Evolutionary conservation across 2,888 invertebrate genomes (phyloP).

Genomic region (Argyra leucocephala): DNA sequence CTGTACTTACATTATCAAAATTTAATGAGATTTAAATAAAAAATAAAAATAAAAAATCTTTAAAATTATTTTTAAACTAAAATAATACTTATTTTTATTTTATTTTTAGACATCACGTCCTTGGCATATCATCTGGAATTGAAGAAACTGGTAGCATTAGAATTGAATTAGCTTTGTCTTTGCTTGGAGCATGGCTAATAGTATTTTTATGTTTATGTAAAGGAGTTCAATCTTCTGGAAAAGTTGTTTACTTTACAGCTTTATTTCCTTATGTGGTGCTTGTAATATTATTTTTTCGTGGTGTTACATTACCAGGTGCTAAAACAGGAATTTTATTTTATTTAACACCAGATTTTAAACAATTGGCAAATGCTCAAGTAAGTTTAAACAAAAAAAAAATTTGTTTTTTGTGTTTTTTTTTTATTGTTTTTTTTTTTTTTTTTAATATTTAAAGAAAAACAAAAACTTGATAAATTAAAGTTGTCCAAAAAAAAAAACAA

Average conservation of each 20-base stretch:
- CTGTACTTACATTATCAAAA: too few relatives aligned
- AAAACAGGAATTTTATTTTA: conserved; percentile 68
- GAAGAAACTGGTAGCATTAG: conserved; percentile 59
- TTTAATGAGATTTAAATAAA: too few relatives aligned
- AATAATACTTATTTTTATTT: too few relatives aligned
- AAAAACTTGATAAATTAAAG: background rate
- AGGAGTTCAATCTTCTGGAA: conserved; percentile 71
- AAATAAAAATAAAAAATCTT: too few relatives aligned
- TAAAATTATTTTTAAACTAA: too few relatives aligned
- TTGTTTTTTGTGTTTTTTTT: background rate
- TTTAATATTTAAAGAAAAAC: background rate
- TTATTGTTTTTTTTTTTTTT: conserved; percentile 7
- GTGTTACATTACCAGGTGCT: conserved; percentile 70
- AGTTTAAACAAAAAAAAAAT: conserved; percentile 8
- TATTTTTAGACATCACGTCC: conserved; percentile 44
- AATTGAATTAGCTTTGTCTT: conserved; percentile 61
- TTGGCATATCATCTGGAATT: conserved; percentile 58
- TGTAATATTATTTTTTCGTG: conserved; percentile 66
- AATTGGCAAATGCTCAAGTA: conserved; percentile 61
- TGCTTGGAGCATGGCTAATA: conserved; percentile 68
- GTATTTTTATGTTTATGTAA: conserved; percentile 69
- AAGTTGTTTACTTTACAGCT: conserved; percentile 70
- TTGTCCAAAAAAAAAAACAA: too few relatives aligned
- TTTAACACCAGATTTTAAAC: conserved; percentile 66
- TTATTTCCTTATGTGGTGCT: conserved; percentile 66